Evolutionary conservation across 1,140 invertebrate species (phyloP).

Genomic region (Drosophila guanche): DNA sequence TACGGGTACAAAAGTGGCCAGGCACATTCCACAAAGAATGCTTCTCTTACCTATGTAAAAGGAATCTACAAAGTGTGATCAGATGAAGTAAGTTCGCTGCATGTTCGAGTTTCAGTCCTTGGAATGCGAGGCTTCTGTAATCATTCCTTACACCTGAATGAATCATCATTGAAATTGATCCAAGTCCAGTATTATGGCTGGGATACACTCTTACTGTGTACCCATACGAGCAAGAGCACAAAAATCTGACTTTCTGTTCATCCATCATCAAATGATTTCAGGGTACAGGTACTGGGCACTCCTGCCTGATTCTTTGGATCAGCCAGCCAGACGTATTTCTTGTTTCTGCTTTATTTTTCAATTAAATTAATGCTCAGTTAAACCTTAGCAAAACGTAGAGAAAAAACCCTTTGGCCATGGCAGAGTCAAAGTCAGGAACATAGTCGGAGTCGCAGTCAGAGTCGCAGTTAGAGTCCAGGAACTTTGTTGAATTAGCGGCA

Average conservation of each 20-base stretch:
- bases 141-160: too few relatives aligned
- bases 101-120: too few relatives aligned
- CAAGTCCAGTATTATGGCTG: too few relatives aligned
- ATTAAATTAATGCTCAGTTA: slow-evolving; percentile 39
- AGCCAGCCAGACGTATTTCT: slow-evolving; percentile 19
- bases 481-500: slow-evolving; percentile 33
- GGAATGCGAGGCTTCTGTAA: too few relatives aligned
- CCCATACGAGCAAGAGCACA: slow-evolving; percentile 1
- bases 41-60: too few relatives aligned
- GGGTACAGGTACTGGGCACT: neutral
- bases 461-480: slow-evolving; percentile 1
- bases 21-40: neutral
- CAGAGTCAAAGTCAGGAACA: neutral
- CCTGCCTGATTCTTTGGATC: slow-evolving; percentile 14
- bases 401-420: neutral
- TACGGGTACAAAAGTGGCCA: neutral
- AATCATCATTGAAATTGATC: too few relatives aligned
- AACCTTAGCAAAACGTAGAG: slow-evolving; percentile 25
- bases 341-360: slow-evolving; percentile 26
- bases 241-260: slow-evolving; percentile 14
- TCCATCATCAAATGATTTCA: slow-evolving; percentile 1
- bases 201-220: too few relatives aligned
- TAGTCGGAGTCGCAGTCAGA: slow-evolving; percentile 9
- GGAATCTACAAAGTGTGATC: too few relatives aligned
- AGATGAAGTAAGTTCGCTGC: too few relatives aligned